These are phyloP conservation scores for Drosophila mimica DNA, from an alignment of 2,888 invertebrate species.

Conservation along the genomic window DNA sequence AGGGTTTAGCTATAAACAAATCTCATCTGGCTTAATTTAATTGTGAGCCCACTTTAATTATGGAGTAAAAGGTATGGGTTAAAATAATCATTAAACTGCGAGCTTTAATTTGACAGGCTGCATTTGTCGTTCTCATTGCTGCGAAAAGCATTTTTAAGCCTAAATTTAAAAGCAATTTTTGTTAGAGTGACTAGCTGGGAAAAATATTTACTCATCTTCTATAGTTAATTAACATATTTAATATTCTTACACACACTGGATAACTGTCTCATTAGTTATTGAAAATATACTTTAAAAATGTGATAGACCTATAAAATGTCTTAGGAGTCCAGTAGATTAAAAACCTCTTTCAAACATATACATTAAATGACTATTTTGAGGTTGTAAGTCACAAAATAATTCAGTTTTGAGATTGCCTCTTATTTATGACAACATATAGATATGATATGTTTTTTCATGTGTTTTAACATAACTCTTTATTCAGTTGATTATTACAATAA, in stretches of 20 bases:
- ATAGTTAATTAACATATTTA: neutral
- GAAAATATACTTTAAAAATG: neutral
- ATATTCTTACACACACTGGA: neutral
- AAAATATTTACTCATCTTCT: neutral
- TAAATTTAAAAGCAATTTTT: neutral
- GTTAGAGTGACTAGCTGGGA: neutral
- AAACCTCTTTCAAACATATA: neutral
- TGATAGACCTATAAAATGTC: neutral
- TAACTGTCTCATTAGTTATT: neutral
- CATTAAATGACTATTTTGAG: neutral
- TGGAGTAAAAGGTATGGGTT: neutral
- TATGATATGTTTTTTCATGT: neutral
- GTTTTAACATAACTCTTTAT: neutral
- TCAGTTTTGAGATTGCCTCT: neutral
- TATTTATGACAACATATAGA: neutral
- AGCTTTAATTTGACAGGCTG: no score
- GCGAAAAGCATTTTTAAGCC: neutral
- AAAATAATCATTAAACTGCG: neutral
- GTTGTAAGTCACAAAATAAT: neutral
- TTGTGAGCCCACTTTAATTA: slow-evolving; percentile 1
- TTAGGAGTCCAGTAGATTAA: neutral
- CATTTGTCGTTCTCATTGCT: neutral
- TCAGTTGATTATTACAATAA: neutral
- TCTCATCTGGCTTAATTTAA: neutral
- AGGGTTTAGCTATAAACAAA: neutral